phyloP scores from a whole-genome alignment of 2,797 vertebrate genomes.

The Siniperca undulata region DNA sequence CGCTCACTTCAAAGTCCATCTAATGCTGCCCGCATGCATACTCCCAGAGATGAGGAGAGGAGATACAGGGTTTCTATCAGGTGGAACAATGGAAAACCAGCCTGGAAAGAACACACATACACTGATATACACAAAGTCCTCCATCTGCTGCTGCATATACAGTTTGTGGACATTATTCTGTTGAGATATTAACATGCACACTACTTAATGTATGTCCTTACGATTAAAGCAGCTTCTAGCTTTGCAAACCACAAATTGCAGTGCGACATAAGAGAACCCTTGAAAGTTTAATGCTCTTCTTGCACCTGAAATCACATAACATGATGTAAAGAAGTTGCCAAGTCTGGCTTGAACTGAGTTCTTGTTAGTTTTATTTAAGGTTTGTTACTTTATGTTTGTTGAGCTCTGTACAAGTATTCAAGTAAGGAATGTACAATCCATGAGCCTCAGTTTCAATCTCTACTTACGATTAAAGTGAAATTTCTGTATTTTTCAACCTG shows the following conservation, averaged over 20 bases:
- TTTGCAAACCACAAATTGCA: slow-evolving; percentile 2
- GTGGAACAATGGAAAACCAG: slow-evolving; percentile 14
- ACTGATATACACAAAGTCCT: background rate
- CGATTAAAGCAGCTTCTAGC: background rate
- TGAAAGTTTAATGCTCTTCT: background rate
- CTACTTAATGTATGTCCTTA: background rate
- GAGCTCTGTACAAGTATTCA: background rate
- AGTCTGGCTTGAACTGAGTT: background rate
- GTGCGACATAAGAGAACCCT: background rate
- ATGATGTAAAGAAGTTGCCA: background rate
- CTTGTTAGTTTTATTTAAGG: background rate
- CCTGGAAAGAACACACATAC: background rate
- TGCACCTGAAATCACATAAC: background rate
- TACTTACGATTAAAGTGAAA: background rate
- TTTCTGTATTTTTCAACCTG: background rate
- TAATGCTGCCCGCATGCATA: slow-evolving; percentile 18
- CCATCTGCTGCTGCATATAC: background rate
- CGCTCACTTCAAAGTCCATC: slow-evolving; percentile 67
- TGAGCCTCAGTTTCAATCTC: background rate
- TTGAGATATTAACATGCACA: background rate
- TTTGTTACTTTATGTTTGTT: background rate
- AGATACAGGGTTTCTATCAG: slow-evolving; percentile 29
- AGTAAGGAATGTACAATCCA: background rate
- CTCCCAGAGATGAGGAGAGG: slow-evolving; percentile 20
- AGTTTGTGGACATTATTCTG: background rate